These are phyloP conservation scores for Porites cylindrica DNA, from an alignment of 92 coral and sea anemone species.

Conservation along the genomic window DNA sequence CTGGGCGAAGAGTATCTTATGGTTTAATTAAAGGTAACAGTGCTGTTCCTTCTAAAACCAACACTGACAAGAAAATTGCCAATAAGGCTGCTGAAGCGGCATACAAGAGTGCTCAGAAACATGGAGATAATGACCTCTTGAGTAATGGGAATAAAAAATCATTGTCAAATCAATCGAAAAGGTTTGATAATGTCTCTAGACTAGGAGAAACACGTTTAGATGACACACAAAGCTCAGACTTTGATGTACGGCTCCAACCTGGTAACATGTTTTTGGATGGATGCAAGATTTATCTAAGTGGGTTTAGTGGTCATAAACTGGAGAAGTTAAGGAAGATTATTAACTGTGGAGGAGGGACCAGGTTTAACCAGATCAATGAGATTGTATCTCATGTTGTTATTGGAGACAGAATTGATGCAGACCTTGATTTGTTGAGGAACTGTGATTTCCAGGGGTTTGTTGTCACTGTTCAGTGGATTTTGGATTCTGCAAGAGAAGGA, in stretches of 20 bases:
- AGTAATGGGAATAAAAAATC: constrained; percentile 45
- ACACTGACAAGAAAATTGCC: constrained; percentile 37
- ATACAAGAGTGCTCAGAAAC: constrained; percentile 87
- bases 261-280: constrained; percentile 97
- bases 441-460: constrained; percentile 84
- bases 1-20: constrained; percentile 63
- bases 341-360: constrained; percentile 94
- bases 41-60: constrained; percentile 43
- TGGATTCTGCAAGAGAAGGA: constrained; percentile 89
- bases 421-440: constrained; percentile 70
- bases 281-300: constrained; percentile 90
- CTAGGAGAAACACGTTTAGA: constrained; percentile 39
- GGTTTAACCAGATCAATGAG: constrained; percentile 95
- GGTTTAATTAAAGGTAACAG: constrained; percentile 62
- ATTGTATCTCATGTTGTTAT: constrained; percentile 92
- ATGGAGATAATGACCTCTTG: constrained; percentile 78
- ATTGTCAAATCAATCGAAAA: constrained; percentile 42
- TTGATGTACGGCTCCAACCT: constrained; percentile 71
- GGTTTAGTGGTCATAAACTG: constrained; percentile 77
- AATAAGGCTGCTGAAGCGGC: constrained; percentile 93
- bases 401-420: constrained; percentile 69
- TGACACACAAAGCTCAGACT: constrained; percentile 54
- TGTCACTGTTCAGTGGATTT: constrained; percentile 88
- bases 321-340: constrained; percentile 87
- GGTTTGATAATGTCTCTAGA: constrained; percentile 15